Percentiles rank a stretch among this genome's conserved stretches.
Conservation (phyloP, 2,888 invertebrate species). For the Eucera pruinosa region DNA sequence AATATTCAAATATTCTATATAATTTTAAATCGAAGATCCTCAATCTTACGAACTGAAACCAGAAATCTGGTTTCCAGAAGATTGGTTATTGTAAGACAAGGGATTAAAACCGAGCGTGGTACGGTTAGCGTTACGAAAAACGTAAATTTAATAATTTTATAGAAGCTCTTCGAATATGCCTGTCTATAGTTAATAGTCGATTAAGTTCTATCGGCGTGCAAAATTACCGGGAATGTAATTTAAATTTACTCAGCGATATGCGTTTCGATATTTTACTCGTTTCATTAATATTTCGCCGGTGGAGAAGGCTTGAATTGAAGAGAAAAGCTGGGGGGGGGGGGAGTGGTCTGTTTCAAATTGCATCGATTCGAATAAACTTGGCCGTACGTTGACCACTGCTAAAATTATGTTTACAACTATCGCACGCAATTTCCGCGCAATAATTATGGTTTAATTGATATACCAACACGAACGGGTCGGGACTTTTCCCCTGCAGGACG, state of each 20-base stretch:
- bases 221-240: not conserved
- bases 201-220: not conserved
- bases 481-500: conserved; percentile 22
- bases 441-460: conserved; percentile 49
- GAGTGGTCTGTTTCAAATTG: conserved; percentile 19
- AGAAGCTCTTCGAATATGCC: not conserved
- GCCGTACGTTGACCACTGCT: conserved; percentile 7
- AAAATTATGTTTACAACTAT: conserved; percentile 51
- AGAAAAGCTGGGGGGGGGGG: not conserved
- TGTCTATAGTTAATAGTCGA: not conserved
- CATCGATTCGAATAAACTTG: conserved; percentile 47
- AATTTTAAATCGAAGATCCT: too few relatives aligned
- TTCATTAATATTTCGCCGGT: conserved; percentile 38
- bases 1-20: too few relatives aligned
- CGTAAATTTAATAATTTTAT: too few relatives aligned
- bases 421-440: conserved; percentile 38
- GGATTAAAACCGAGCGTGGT: too few relatives aligned
- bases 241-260: not conserved
- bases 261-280: conserved; percentile 25
- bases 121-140: too few relatives aligned
- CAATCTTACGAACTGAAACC: too few relatives aligned
- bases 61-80: too few relatives aligned
- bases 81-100: too few relatives aligned
- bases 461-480: not conserved
- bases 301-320: not conserved